Base-by-base conservation (phyloP, 1,140 invertebrate species). In the Piezodorus guildinii region DNA sequence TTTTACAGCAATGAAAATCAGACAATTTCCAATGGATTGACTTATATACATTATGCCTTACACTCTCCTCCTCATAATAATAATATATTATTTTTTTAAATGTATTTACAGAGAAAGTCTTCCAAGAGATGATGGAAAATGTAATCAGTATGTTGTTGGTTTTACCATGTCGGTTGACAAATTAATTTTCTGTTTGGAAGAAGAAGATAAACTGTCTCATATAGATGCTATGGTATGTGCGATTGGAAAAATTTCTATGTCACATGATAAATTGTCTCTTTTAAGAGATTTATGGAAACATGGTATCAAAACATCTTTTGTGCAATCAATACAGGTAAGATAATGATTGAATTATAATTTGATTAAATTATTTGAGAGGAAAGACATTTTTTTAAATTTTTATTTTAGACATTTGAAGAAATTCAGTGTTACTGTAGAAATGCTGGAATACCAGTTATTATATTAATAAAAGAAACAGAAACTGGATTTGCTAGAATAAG, bases 151-250 rank as follows among this genome's bases (percentile, higher is more conserved):
- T 61, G 87, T 83, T 0, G 86, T 84, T 5, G 90, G 89, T 15
- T 79, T 90, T 15, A 88, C 87, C 44, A 79, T 91, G 51, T 86
- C 84, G 0, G 72, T 91, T 61, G 83, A 85, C 62, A 86, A 84
- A 71, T 73, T 91, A 34, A 78, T 86, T 0, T 77, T 78, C 52
- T 77, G 78, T 16, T 72, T 82, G 27, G 74, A 74, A 64, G 78
- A 78, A 72, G 73, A 77, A 52, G 74, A 78, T 25, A 71, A 70
- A 59, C 70, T 72, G 67, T 72, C 74, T 6, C 73, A 68, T n/a
- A 73, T 83, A 19, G 85, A 90, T 70, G 80, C 86, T 0, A 75
- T 85, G 8, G 80, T 91, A 5, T 87, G 82, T 72, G 83, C 79
- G 34, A 74, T 79, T 63, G 83, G 79, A 16, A 74, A 74, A 60